Percentiles rank a stretch among this genome's conserved stretches.
Evolutionary conservation across 2,888 invertebrate genomes (phyloP).

Genomic region (Bellardia pandia): DNA sequence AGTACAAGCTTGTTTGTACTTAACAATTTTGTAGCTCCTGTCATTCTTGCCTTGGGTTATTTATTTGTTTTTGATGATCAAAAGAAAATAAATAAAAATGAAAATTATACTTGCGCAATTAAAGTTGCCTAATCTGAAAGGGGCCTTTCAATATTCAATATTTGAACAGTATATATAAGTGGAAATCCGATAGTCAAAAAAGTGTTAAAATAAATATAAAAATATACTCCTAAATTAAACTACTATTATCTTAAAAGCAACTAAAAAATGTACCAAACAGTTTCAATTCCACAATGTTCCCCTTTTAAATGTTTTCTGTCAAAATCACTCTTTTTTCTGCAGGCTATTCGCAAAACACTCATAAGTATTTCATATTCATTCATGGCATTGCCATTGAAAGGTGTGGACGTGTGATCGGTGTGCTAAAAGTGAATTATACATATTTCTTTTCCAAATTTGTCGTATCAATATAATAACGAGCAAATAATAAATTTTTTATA

Average conservation of each 20-base stretch:
- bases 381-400: conserved; percentile 79
- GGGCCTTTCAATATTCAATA: no score
- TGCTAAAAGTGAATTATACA: conserved; percentile 23
- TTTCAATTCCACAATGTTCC: conserved; percentile 31
- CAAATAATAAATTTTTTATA: conserved; percentile 67
- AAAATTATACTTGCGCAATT: no score
- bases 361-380: conserved; percentile 76
- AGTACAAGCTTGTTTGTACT: no score
- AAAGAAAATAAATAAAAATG: no score
- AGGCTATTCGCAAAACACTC: conserved; percentile 36
- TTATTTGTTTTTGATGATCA: no score
- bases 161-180: no score
- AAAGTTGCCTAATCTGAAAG: no score
- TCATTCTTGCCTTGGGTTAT: no score
- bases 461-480: conserved; percentile 70
- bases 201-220: neutral
- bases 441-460: conserved; percentile 48
- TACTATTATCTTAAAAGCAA: neutral
- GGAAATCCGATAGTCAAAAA: neutral
- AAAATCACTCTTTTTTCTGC: conserved; percentile 13
- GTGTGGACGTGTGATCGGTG: conserved; percentile 77
- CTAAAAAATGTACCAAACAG: conserved; percentile 7
- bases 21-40: no score
- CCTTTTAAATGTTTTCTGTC: neutral
- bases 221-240: conserved; percentile 8